Base-by-base conservation (phyloP, 2,797 vertebrate genomes). In the Lacerta bilineata region DNA sequence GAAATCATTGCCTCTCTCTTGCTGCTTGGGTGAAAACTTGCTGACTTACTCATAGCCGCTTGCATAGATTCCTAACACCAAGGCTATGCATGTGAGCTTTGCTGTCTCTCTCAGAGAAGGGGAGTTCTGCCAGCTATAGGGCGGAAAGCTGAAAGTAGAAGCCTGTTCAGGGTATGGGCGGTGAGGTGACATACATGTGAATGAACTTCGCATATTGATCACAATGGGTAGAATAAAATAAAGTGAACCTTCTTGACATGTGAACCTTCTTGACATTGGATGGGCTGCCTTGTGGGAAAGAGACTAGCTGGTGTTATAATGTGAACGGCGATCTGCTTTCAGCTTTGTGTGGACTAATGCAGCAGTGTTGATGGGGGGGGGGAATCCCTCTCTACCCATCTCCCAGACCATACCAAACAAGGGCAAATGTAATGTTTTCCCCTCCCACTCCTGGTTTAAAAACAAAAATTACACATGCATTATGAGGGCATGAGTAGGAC, bases 1-100 rank as follows among this genome's bases (percentile, higher is more conserved):
- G 87, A 91, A 41, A 93, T 93, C 0, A 59, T 93, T 95, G 84
- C 88, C 88, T 91, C 27, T 94, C 93, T 90, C 92, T 92, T 91
- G 91, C 94, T 92, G 92, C 94, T 95, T 95, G 91, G 92, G 83
- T 93, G 94, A 94, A 86, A 93, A 92, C 86, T 94, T 95, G 92
- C 95, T 95, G 91, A 93, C 93, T 95, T 95, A 91, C 93, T 95
- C 85, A 88, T 87, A 95, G 92, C 91, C 92, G 88, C 94, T 94
- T 95, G 93, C 94, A 91, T 93, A 78, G 92, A 33, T 78, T 92
- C 89, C 91, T 84, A 88, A 85, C 78, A 72, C 80, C 74, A 71
- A 83, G 78, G 80, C 64, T 72, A n/a, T 72, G 78, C 86, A 81
- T 83, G 86, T 61, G 10, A 78, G 72, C 87, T 85, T 50, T 82